These are phyloP conservation scores for Volucella bombylans DNA, from an alignment of 2,888 invertebrate genomes.

Conservation along the genomic window DNA sequence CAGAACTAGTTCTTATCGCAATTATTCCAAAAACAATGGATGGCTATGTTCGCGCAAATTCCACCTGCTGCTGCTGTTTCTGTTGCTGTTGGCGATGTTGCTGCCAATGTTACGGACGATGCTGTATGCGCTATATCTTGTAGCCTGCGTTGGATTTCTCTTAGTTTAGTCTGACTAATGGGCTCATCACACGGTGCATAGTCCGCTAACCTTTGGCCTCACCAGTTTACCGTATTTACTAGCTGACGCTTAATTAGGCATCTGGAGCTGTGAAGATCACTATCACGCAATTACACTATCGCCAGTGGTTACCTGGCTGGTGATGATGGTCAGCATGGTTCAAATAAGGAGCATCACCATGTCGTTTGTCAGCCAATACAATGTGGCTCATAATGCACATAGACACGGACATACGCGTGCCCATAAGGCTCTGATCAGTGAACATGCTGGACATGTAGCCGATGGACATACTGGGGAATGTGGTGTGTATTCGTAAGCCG, in stretches of 20 bases:
- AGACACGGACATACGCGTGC: conserved; percentile 62
- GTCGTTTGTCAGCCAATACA: conserved; percentile 67
- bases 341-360: conserved; percentile 69
- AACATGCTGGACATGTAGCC: conserved; percentile 27
- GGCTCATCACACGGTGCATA: conserved; percentile 67
- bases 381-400: conserved; percentile 63
- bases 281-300: conserved; percentile 71
- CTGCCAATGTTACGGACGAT: conserved; percentile 3
- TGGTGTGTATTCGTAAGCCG: conserved; percentile 15
- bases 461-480: conserved; percentile 54
- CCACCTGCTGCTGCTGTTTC: conserved; percentile 64
- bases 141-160: conserved; percentile 10
- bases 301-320: conserved; percentile 42
- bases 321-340: conserved; percentile 61
- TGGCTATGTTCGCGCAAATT: conserved; percentile 66
- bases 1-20: conserved; percentile 74
- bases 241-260: conserved; percentile 72
- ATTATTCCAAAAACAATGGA: conserved; percentile 74
- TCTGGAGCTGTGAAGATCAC: conserved; percentile 74
- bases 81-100: conserved; percentile 14
- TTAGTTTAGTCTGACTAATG: conserved; percentile 55
- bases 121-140: conserved; percentile 6
- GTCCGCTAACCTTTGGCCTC: conserved; percentile 72
- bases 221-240: conserved; percentile 67
- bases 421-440: conserved; percentile 58